A percentile compares a stretch with the other conserved stretches of the same genome.
Conservation (phyloP, 2,888 invertebrate genomes). For the Eueremaeus valkanovi region DNA sequence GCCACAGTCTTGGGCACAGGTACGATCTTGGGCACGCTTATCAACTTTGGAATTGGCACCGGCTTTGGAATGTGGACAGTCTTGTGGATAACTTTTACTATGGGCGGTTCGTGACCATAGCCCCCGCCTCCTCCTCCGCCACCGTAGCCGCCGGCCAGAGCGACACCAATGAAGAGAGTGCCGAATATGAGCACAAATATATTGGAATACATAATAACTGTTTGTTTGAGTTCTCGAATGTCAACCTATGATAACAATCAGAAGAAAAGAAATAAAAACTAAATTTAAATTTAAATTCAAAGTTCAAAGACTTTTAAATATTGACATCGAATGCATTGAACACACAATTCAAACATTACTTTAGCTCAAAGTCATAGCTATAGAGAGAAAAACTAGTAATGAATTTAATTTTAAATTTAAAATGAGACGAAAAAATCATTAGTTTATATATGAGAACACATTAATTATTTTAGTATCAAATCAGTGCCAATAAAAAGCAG, state of each 20-base stretch:
- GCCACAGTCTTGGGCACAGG: slow-evolving; percentile 48
- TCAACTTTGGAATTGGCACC: slow-evolving; percentile 47
- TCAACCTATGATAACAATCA: slow-evolving; percentile 1
- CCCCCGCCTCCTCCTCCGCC: slow-evolving; percentile 10
- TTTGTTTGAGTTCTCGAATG: background rate
- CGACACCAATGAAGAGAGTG: slow-evolving; percentile 33
- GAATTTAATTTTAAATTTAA: slow-evolving; percentile 7
- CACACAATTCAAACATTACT: slow-evolving; percentile 1
- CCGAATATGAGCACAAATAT: slow-evolving; percentile 12
- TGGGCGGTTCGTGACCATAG: slow-evolving; percentile 43
- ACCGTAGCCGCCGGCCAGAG: slow-evolving; percentile 13
- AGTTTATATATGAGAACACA: background rate
- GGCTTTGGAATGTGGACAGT: slow-evolving; percentile 45
- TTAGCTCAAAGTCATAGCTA: background rate
- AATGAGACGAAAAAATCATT: slow-evolving; percentile 4
- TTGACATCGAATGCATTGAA: background rate
- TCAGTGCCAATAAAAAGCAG: slow-evolving; percentile 21
- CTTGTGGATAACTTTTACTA: slow-evolving; percentile 46
- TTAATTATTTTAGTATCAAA: slow-evolving; percentile 25
- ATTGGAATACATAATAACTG: slow-evolving; percentile 9
- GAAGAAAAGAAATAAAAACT: slow-evolving; percentile 1
- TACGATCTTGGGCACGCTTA: slow-evolving; percentile 48
- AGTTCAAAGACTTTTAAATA: slow-evolving; percentile 23
- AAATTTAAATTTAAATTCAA: slow-evolving; percentile 7
- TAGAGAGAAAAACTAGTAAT: slow-evolving; percentile 20